Base-by-base conservation (phyloP, 37 sponge, comb jelly and placozoan genomes). In the Cliona cf. orientalis region DNA sequence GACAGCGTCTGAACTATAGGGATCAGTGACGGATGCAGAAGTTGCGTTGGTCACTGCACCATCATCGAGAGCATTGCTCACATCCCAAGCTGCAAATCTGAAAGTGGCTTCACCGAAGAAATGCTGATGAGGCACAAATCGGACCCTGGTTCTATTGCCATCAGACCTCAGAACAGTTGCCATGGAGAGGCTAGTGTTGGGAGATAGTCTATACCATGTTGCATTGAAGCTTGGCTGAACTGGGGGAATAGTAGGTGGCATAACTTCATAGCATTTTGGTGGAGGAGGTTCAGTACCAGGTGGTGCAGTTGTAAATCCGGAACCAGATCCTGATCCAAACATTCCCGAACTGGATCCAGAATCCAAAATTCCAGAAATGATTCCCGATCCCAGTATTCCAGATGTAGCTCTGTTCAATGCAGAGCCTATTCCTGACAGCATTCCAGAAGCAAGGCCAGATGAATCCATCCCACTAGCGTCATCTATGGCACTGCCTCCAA, bases 11-110 rank as follows among this genome's bases (percentile, higher is more conserved):
- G 68, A 62, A 40, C 97, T 96, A 74, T 62, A 96, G 4, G 97
- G 59, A 31, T 90, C 97, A 72, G 46, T 89, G 1, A 22, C 60
- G 7, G 89, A 84, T 0, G 55, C 37, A 41, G 80, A 82, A 0
- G 76, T 76, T 6, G 91, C 87, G 58, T 87, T 72, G n/a, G 83
- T 73, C 11, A 90, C 39, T 41, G 74, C 29, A n/a, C 94, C 94
- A 75, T 90, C 89, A 2, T 4, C 45, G 3, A 80, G 61, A 21
- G 45, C 63, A 58, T 92, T 82, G 29, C 86, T 86, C 0, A 75
- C 44, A 72, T 96, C 97, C 97, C 97, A 96, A 1, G 91, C 94
- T 25, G 84, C 85, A 69, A 96, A 92, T 2, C 67, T 46, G 44
- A 96, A 37, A 5, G 66, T 33, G 1, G 82, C 46, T 1, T 71